A percentile compares a stretch with the other conserved stretches of the same genome.
Evolutionary conservation across 1,140 invertebrate species (phyloP).

Genomic region (Lordiphosa clarofinis): DNA sequence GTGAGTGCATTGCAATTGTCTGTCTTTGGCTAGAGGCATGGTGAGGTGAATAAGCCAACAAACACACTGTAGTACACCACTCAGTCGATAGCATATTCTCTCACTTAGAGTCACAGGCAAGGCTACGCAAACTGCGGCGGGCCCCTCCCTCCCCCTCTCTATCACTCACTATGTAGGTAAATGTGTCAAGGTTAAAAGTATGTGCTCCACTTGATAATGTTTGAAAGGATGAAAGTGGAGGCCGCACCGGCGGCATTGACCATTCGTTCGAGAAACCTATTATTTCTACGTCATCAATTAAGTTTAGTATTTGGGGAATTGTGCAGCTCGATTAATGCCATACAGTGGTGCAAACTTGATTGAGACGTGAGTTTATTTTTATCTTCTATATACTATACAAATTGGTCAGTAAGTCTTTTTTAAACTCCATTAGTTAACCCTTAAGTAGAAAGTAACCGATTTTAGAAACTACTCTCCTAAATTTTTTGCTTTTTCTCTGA

Average conservation of each 20-base stretch:
- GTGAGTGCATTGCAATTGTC: not conserved
- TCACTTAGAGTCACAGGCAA: not conserved
- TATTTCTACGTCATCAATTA: not conserved
- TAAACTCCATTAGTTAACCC: too few species aligned
- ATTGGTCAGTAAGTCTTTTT: too few species aligned
- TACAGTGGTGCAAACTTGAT: not conserved
- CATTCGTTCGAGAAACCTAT: conserved; percentile 1
- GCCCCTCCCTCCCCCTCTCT: not conserved
- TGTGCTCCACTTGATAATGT: conserved; percentile 56
- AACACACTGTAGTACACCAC: not conserved
- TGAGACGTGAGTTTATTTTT: not conserved
- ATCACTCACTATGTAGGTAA: conserved; percentile 30
- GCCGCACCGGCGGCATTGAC: conserved; percentile 29
- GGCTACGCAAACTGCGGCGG: conserved; percentile 13
- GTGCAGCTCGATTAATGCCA: too few species aligned
- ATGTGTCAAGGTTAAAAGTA: conserved; percentile 70
- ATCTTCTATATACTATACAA: too few species aligned
- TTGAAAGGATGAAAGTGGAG: conserved; percentile 34
- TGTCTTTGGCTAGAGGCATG: not conserved
- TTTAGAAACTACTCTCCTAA: too few species aligned
- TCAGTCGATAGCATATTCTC: not conserved
- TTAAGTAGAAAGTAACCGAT: too few species aligned
- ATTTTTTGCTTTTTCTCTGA: too few species aligned
- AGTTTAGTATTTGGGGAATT: too few species aligned
- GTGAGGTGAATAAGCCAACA: not conserved